These are phyloP conservation scores for Dioctria rufipes DNA, from an alignment of 2,888 invertebrate species.

Conservation along the genomic window DNA sequence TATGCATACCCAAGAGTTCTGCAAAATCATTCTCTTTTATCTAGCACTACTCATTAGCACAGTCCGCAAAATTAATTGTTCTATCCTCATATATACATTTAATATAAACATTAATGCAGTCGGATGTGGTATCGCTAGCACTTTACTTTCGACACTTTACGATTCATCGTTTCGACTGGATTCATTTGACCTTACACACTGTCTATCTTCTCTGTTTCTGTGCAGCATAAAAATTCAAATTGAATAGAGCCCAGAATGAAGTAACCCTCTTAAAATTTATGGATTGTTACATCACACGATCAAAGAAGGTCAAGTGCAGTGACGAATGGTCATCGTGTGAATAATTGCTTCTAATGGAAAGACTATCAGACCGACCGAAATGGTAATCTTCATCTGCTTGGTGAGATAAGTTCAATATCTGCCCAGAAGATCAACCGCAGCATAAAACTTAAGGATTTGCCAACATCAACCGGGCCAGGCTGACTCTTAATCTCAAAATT, in stretches of 20 bases:
- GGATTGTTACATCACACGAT: slow-evolving; percentile 15
- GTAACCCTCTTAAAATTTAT: slow-evolving; percentile 38
- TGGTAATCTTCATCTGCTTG: not conserved
- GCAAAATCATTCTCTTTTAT: not conserved
- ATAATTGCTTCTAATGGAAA: slow-evolving; percentile 38
- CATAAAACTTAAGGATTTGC: slow-evolving; percentile 11
- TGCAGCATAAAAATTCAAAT: slow-evolving; percentile 8
- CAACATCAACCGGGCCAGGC: not conserved
- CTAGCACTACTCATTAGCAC: not conserved
- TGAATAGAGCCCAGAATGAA: slow-evolving; percentile 10
- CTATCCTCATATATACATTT: slow-evolving; percentile 3
- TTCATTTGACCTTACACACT: slow-evolving; percentile 19
- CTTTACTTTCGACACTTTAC: slow-evolving; percentile 30
- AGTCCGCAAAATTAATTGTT: slow-evolving; percentile 7
- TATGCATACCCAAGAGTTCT: too few species aligned
- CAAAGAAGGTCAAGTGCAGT: slow-evolving; percentile 38
- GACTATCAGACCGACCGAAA: slow-evolving; percentile 1
- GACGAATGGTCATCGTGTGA: slow-evolving; percentile 26
- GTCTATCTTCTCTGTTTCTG: not conserved
- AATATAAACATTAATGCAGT: slow-evolving; percentile 19
- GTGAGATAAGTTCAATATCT: slow-evolving; percentile 13
- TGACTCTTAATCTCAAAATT: slow-evolving; percentile 1
- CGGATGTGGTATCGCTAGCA: slow-evolving; percentile 2
- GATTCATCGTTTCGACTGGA: slow-evolving; percentile 43
- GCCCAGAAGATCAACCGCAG: not conserved